These are phyloP conservation scores for Boloria selene DNA, from an alignment of 2,888 invertebrate genomes.

Conservation along the genomic window DNA sequence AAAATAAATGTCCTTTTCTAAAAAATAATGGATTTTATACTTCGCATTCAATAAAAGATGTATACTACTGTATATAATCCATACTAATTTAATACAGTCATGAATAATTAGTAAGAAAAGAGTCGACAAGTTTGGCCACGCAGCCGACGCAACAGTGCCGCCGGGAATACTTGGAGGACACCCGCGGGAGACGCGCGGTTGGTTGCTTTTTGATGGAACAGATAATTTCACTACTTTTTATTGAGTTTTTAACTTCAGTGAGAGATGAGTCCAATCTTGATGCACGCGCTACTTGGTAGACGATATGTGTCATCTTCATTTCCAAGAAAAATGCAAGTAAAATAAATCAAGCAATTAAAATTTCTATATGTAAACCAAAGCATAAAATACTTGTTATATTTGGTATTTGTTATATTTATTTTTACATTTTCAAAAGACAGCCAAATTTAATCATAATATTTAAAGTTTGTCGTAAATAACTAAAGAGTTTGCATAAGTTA, in stretches of 20 bases:
- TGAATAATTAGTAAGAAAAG: conserved; percentile 63
- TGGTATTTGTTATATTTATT: not conserved
- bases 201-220: not conserved
- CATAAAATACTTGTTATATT: not conserved
- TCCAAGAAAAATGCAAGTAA: not conserved
- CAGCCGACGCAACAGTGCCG: conserved; percentile 57
- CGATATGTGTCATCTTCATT: conserved; percentile 22
- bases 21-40: no score
- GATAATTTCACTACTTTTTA: not conserved
- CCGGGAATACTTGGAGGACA: conserved; percentile 36
- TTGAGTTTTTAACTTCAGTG: conserved; percentile 7
- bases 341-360: not conserved
- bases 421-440: conserved; percentile 6
- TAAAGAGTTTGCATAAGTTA: no score
- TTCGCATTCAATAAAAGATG: not conserved
- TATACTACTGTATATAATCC: not conserved
- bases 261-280: conserved; percentile 8
- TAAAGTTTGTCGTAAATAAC: no score
- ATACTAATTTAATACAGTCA: conserved; percentile 34
- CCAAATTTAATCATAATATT: not conserved
- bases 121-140: conserved; percentile 63
- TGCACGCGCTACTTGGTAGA: conserved; percentile 19
- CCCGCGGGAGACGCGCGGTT: conserved; percentile 29
- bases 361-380: not conserved
- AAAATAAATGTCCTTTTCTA: no score